These are phyloP conservation scores for Leiothrix lutea DNA, from an alignment of 2,113 vertebrate species.

Conservation along the genomic window DNA sequence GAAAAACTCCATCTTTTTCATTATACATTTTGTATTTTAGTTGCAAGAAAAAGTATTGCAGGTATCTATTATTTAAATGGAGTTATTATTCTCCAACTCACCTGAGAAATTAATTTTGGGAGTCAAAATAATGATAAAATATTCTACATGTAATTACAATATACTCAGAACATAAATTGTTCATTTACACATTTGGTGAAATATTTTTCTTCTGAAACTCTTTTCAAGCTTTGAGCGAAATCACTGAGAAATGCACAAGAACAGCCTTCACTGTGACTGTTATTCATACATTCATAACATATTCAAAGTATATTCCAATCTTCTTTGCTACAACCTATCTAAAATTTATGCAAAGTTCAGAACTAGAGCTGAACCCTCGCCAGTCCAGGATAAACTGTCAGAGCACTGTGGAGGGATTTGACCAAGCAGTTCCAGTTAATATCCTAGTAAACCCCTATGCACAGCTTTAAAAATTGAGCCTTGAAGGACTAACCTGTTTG, in stretches of 20 bases:
- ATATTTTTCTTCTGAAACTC: background rate
- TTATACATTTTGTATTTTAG: background rate
- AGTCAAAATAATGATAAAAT: background rate
- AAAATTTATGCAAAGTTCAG: constrained; percentile 11
- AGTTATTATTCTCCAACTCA: background rate
- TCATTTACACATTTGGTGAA: background rate
- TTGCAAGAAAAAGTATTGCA: background rate
- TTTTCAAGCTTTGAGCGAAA: background rate
- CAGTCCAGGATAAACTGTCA: background rate
- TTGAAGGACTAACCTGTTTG: constrained; percentile 48
- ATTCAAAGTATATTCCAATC: background rate
- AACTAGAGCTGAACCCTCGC: background rate
- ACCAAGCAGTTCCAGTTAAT: constrained; percentile 23
- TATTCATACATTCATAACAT: background rate
- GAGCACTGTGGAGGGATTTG: constrained; percentile 10
- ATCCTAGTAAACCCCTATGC: background rate
- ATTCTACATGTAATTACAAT: background rate
- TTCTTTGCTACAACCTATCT: background rate
- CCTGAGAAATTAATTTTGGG: background rate
- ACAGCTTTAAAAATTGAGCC: constrained; percentile 32
- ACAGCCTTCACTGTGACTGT: background rate
- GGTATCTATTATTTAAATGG: background rate
- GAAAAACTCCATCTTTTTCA: background rate
- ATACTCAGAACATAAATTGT: background rate
- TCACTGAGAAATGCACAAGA: background rate